These are phyloP conservation scores for Myotis daubentonii DNA, from an alignment of 2,797 vertebrate genomes.

Conservation along the genomic window DNA sequence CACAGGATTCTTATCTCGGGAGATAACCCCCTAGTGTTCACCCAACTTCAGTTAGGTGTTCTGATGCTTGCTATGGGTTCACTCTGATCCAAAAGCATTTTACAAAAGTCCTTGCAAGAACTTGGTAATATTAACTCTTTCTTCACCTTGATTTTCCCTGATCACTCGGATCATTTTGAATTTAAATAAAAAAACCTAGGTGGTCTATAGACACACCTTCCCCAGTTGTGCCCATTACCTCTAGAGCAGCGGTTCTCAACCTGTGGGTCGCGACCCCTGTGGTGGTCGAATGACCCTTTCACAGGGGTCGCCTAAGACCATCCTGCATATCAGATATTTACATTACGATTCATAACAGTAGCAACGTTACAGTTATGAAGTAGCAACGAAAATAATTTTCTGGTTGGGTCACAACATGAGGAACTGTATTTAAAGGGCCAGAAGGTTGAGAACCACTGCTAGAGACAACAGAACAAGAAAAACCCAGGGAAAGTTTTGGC, in stretches of 20 bases:
- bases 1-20: fast-evolving
- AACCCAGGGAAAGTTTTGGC: background rate
- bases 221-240: background rate
- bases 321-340: too few relatives aligned
- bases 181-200: background rate
- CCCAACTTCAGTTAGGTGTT: background rate
- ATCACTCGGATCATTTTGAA: background rate
- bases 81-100: background rate
- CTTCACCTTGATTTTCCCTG: background rate
- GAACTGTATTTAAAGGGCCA: too few relatives aligned
- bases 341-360: too few relatives aligned
- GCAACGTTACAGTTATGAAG: too few relatives aligned
- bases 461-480: background rate
- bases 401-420: too few relatives aligned
- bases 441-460: too few relatives aligned
- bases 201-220: background rate
- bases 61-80: background rate
- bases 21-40: background rate
- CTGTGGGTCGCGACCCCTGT: too few relatives aligned
- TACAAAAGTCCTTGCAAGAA: background rate
- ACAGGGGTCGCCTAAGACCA: too few relatives aligned
- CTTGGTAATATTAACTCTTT: background rate
- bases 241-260: background rate
- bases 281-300: too few relatives aligned
- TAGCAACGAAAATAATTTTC: too few relatives aligned